Evolutionary conservation across 2,797 vertebrate genomes (phyloP).

Genomic region (Gobio occitaniae): DNA sequence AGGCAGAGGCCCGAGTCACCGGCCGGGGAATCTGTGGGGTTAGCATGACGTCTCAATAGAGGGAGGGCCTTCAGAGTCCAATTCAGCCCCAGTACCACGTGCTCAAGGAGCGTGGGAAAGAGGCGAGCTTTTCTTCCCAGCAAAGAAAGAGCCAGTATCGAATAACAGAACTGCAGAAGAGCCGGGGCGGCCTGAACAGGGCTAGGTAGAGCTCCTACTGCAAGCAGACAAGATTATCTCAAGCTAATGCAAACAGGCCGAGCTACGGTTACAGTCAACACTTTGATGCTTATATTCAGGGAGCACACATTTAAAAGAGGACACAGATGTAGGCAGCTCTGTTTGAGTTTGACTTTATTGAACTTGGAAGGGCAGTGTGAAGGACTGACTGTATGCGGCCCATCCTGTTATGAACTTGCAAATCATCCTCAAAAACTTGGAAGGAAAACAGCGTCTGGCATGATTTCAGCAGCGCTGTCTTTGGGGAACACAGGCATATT

Average conservation of each 20-base stretch:
- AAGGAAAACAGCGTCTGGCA: slow-evolving; percentile 40
- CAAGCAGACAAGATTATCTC: slow-evolving; percentile 68
- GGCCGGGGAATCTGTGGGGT: slow-evolving; percentile 47
- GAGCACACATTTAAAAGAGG: slow-evolving; percentile 29
- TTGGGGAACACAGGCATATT: slow-evolving; percentile 13
- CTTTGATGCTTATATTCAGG: slow-evolving; percentile 42
- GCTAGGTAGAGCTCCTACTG: slow-evolving; percentile 54
- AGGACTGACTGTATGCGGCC: slow-evolving; percentile 44
- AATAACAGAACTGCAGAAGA: slow-evolving; percentile 79
- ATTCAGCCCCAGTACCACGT: slow-evolving; percentile 94
- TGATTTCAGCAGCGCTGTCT: slow-evolving; percentile 36
- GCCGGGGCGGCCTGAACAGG: slow-evolving; percentile 65
- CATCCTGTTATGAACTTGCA: slow-evolving; percentile 56
- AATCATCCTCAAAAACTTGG: slow-evolving; percentile 30
- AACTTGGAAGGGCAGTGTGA: slow-evolving; percentile 31
- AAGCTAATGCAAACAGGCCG: slow-evolving; percentile 46
- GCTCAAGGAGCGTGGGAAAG: slow-evolving; percentile 98
- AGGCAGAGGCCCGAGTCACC: slow-evolving; percentile 56
- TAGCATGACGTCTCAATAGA: slow-evolving; percentile 72
- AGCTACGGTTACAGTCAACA: slow-evolving; percentile 53
- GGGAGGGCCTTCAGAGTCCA: slow-evolving; percentile 84
- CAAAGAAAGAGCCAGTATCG: slow-evolving; percentile 86
- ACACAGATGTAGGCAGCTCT: slow-evolving; percentile 26
- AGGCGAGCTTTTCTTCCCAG: slow-evolving; percentile 98
- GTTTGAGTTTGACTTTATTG: slow-evolving; percentile 17